Evolutionary conservation across 1,140 invertebrate species (phyloP), one percentile per base, ranked within the genome.

Genomic region (Drosophila ficusphila): DNA sequence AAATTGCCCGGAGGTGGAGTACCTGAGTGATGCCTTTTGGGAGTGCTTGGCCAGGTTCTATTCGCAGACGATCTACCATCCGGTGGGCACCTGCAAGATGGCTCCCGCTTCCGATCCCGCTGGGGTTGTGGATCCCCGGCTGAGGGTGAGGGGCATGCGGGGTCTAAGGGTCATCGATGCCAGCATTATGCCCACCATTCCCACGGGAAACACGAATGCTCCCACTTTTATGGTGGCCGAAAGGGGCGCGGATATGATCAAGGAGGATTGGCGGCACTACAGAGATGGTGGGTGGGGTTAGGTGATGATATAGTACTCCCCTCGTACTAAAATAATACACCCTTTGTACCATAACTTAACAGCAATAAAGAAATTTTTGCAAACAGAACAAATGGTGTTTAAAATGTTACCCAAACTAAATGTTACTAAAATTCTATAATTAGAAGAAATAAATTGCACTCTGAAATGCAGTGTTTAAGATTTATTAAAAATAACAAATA

Each of bases 191-290:
- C 95, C 95, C 2, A 92, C 89, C 1, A 94, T 96, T 19, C 90
- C 93, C 1, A 93, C 93, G 1, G 95, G 95, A 0, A 95, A 96
- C 79, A 95, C 95, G 0, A 95, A 95, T 67, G 95, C 94, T 0
- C 94, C 95, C 0, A 93, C 92, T 0, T 93, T 95, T 7, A 95
- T 96, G 95, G 94, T 96, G 12, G 95, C 92, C 0, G 95, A 96
- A 64, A 95, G 94, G 60, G 94, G 91, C 1, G 92, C 94, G 0
- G 94, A 95, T 67, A 92, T 95, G 78, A 95, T 96, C 65, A 95
- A 95, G 74, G 91, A 93, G 67, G 92, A 93, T 39, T 92, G 93
- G 71, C 93, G 42, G 0, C 79, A 73, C 19, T 89, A 76, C 49
- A 34, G 31, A 12, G 29, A 82, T 9, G 82, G 82, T 0, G 82